Conservation (phyloP, 37 sponge, comb jelly and placozoan genomes). For the Eunapius fragilis region DNA sequence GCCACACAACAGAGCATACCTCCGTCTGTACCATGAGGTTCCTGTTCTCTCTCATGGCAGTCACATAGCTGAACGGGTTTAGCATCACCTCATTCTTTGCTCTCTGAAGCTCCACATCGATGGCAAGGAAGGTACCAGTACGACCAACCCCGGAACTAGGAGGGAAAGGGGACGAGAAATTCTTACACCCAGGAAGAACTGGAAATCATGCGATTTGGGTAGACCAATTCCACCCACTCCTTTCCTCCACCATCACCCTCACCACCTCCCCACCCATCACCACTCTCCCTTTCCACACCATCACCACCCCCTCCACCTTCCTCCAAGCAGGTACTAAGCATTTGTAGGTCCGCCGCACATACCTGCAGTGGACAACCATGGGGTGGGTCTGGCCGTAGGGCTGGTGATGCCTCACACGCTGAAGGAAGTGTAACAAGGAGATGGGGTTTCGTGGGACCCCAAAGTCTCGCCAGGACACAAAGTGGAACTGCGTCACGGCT, state of each 20-base stretch:
- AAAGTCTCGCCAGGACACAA: constrained; percentile 78
- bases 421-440: constrained; percentile 61
- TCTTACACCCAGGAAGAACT: not conserved
- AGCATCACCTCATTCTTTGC: constrained; percentile 48
- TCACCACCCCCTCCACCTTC: too few species aligned
- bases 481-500: constrained; percentile 65
- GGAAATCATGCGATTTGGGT: too few species aligned
- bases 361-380: constrained; percentile 82
- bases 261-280: too few species aligned
- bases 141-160: constrained; percentile 95
- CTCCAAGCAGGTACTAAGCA: too few species aligned
- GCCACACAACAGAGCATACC: constrained; percentile 16
- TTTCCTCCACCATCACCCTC: not conserved
- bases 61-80: constrained; percentile 72
- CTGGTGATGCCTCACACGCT: constrained; percentile 33
- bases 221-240: too few species aligned
- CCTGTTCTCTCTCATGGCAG: constrained; percentile 69
- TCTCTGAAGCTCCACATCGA: constrained; percentile 88
- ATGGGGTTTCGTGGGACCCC: constrained; percentile 74
- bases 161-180: too few species aligned
- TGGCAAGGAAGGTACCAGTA: constrained; percentile 83
- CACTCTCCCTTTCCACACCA: not conserved
- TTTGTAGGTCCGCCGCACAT: not conserved
- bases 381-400: constrained; percentile 43
- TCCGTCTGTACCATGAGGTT: constrained; percentile 96